Evolutionary conservation across 2,888 invertebrate species (phyloP).

Genomic region (Tachina fera): DNA sequence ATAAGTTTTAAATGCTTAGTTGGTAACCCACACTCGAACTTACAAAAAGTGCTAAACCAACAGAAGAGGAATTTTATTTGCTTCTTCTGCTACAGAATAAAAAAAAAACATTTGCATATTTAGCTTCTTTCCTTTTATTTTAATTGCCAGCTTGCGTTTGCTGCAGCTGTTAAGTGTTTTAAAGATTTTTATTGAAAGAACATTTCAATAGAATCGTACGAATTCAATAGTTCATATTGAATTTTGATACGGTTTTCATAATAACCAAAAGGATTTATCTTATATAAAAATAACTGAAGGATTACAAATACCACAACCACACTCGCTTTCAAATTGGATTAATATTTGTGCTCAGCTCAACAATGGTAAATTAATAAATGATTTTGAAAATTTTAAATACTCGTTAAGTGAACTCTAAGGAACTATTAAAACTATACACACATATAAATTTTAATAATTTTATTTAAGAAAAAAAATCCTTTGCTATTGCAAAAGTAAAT

Average conservation of each 20-base stretch:
- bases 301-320: slow-evolving; percentile 10
- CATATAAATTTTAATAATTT: too few species aligned
- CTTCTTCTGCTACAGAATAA: slow-evolving; percentile 61
- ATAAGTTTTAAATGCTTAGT: slow-evolving; percentile 82
- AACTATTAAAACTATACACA: slow-evolving; percentile 18
- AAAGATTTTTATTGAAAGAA: slow-evolving; percentile 57
- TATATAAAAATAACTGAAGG: slow-evolving; percentile 71
- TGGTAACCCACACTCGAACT: slow-evolving; percentile 82
- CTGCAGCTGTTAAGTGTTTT: slow-evolving; percentile 65
- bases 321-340: slow-evolving; percentile 46
- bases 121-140: background rate
- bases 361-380: slow-evolving; percentile 75
- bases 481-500: background rate
- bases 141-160: slow-evolving; percentile 52
- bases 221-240: slow-evolving; percentile 81
- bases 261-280: slow-evolving; percentile 74
- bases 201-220: slow-evolving; percentile 78
- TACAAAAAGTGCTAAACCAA: slow-evolving; percentile 80
- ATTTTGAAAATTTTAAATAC: too few species aligned
- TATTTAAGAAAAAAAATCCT: background rate
- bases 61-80: slow-evolving; percentile 70
- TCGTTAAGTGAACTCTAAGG: slow-evolving; percentile 3
- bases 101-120: slow-evolving; percentile 16
- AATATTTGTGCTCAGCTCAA: slow-evolving; percentile 78
- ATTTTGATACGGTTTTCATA: slow-evolving; percentile 79